Base-by-base conservation (phyloP, 2,797 vertebrate species). In the Typhlichthys subterraneus region DNA sequence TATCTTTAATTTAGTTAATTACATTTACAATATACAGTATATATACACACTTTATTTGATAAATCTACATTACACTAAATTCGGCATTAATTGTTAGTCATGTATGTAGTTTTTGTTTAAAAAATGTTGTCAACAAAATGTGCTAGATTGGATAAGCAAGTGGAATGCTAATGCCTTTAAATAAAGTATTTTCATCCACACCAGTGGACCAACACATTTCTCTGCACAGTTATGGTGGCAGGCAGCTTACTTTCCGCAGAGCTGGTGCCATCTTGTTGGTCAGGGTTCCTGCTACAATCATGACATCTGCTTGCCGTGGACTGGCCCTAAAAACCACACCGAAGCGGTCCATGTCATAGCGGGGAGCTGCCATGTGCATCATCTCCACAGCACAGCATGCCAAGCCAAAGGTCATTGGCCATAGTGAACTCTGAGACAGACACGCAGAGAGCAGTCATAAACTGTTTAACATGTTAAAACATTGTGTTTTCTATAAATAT, bases 211-310 rank as follows among this genome's bases (percentile, higher is more conserved):
- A 42, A 42, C 9, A 38, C 6, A 42, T 42, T 7, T 42, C 2
- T 14, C 14, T 50, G 14, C 6, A 5, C 38, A 42, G 38, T 42
- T 42, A 42, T 42, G 38, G 38, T 42, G 9, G 9, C 38, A 42
- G 9, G 9, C 38, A 42, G 38, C 55, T 78, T 82, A 98, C 96
- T 95, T 99, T 99, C 2, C 97, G 92, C 5, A 99, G 93, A 0
- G 96, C 97, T 0, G 97, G 97, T 1, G 97, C 97, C 97, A 99
- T 99, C 81, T 99, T 99, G 87, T 99, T 98, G 0, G 96, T 99
- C 33, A 99, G 87, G 0, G 98, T 98, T 53, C 97, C 96, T 0
- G 97, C 96, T 63, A 99, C 98, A 0, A 99, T 99, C 97, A 99
- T 99, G 72, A 99, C 96, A 0, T 99, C 98, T 0, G 97, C 70